These are phyloP conservation scores for Hyperopisus bebe DNA, from an alignment of 2,113 vertebrate genomes.

Conservation along the genomic window DNA sequence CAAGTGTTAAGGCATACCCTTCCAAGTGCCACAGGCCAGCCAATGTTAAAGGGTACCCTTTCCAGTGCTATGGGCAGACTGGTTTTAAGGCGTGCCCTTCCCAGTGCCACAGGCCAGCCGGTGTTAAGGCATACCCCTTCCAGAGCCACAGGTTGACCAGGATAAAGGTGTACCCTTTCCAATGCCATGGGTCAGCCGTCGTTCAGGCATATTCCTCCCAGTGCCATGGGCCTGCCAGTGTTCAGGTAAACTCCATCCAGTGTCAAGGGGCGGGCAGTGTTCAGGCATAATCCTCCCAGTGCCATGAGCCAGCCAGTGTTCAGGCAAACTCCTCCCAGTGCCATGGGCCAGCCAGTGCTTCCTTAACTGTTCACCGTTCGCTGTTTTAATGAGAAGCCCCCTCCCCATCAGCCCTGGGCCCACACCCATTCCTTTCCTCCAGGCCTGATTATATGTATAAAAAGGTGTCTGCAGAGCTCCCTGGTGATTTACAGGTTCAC, in stretches of 20 bases:
- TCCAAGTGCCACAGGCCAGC: background rate
- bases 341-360: background rate
- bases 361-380: constrained; percentile 23
- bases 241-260: background rate
- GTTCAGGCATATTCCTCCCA: background rate
- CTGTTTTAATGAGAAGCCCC: constrained; percentile 39
- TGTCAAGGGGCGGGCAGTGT: background rate
- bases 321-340: background rate
- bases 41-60: background rate
- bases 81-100: background rate
- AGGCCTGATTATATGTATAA: constrained; percentile 35
- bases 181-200: too few species aligned
- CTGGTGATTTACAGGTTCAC: constrained; percentile 32
- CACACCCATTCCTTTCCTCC: constrained; percentile 34
- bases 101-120: background rate
- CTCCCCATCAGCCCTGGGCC: constrained; percentile 25
- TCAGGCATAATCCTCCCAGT: background rate
- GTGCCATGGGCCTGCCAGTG: background rate
- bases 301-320: background rate
- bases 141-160: background rate
- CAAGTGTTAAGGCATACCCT: background rate
- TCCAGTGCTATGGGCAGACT: background rate
- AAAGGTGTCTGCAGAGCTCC: constrained; percentile 20
- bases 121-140: background rate
- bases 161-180: background rate